Percentiles rank a stretch among this genome's conserved stretches.
These are phyloP conservation scores for Nothobranchius furzeri DNA, from an alignment of 2,113 vertebrate species.

Conservation along the genomic window DNA sequence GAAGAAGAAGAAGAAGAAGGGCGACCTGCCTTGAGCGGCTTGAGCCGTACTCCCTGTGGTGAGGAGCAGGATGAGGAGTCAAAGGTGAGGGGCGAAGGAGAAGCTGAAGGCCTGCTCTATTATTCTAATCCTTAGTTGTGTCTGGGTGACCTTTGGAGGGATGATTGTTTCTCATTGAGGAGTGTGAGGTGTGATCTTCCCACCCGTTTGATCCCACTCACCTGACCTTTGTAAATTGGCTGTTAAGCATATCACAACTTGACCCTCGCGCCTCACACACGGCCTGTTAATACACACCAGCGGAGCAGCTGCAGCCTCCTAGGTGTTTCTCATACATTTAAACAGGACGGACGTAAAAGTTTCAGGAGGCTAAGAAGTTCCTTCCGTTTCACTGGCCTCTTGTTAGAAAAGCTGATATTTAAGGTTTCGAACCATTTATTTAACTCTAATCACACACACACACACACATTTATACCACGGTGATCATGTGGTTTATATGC, in stretches of 20 bases:
- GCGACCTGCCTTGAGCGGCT: not conserved
- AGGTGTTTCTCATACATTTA: constrained; percentile 42
- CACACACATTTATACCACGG: constrained; percentile 36
- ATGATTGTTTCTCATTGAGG: constrained; percentile 85
- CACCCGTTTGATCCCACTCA: constrained; percentile 82
- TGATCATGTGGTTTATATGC: constrained; percentile 50
- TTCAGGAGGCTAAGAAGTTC: not conserved
- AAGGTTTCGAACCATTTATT: constrained; percentile 5
- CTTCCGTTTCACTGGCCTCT: constrained; percentile 3
- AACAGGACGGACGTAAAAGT: constrained; percentile 1
- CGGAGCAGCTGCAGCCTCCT: constrained; percentile 35
- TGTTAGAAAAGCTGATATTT: not conserved
- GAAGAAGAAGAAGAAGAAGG: constrained; percentile 18
- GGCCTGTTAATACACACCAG: constrained; percentile 69
- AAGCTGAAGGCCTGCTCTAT: constrained; percentile 77
- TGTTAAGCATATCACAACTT: constrained; percentile 84
- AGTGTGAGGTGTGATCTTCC: constrained; percentile 84
- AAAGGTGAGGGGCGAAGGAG: constrained; percentile 43
- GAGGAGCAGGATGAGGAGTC: constrained; percentile 39
- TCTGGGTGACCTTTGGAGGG: constrained; percentile 80
- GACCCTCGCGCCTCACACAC: constrained; percentile 71
- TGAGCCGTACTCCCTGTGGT: constrained; percentile 22
- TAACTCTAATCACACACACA: not conserved
- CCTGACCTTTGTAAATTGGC: constrained; percentile 89
- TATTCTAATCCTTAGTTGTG: constrained; percentile 82